A percentile compares a stretch with the other conserved stretches of the same genome.
phyloP scores from a whole-genome alignment of 2,797 vertebrate genomes.

The Taeniopygia guttata region DNA sequence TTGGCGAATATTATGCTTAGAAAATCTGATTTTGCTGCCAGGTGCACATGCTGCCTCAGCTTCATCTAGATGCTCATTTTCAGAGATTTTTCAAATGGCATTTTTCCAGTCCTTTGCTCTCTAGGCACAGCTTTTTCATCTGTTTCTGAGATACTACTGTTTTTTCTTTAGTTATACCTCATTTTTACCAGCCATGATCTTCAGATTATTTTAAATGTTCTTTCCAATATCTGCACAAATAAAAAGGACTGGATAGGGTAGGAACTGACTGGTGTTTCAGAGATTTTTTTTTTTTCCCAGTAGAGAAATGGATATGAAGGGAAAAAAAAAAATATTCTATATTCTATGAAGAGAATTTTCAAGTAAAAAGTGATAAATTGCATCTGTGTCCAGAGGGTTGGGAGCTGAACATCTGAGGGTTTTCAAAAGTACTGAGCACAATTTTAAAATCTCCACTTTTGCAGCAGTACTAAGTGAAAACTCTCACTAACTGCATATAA shows the following conservation, averaged over 20 bases:
- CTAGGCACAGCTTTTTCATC: not conserved
- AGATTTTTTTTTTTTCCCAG: not conserved
- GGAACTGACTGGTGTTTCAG: not conserved
- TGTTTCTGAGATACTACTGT: not conserved
- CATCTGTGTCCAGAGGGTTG: not conserved
- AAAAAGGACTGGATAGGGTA: not conserved
- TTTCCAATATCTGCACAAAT: not conserved
- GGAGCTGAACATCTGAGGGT: not conserved
- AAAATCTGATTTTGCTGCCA: not conserved
- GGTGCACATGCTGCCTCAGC: not conserved
- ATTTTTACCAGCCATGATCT: not conserved
- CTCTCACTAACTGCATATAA: not conserved
- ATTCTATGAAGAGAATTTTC: not conserved
- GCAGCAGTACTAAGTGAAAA: not conserved
- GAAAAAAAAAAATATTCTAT: not conserved
- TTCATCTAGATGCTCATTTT: not conserved
- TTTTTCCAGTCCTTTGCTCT: not conserved
- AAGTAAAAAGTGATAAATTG: not conserved
- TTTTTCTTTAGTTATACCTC: not conserved
- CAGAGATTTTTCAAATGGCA: not conserved
- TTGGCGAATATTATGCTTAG: not conserved
- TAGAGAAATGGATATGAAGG: not conserved
- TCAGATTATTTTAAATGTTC: not conserved
- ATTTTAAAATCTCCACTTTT: not conserved
- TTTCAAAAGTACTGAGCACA: not conserved